Base-by-base conservation (phyloP, 2,888 invertebrate species). In the Halocaridina rubra region DNA sequence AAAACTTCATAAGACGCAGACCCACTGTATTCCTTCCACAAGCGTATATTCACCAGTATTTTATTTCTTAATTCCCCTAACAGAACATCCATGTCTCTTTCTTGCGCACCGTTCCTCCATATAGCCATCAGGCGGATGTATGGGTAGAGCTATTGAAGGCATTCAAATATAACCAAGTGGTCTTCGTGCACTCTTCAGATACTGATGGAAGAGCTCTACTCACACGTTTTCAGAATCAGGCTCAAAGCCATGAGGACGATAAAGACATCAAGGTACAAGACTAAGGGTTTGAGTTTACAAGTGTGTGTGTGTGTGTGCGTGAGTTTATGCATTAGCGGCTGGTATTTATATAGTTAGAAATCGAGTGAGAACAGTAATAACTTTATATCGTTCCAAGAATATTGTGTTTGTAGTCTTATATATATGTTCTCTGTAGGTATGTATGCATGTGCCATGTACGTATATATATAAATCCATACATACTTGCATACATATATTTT, bases 61-160 rank as follows among this genome's bases (percentile, higher is more conserved):
- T 69, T 30, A 8, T 10, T 1, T 27, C 29, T 39, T 39, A 2
- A 1, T 8, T 10, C 67, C 74, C 85, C 27, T 91, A 92, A 19
- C 91, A 96, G 95, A 98, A 98, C 91, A 97, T 99, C 89, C 99
- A 99, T 91, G 97, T 98, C 74, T 98, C 98, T 1, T 99, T 99
- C 91, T 92, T 99, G 89, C 93, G 99, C 78, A 99, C 98, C 0
- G 98, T 99, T 5, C 98, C 99, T 2, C 98, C 99, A 0, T 98
- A 97, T 91, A 98, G 97, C n/a, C 98, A 99, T 91, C 99, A 99
- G 92, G 98, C 98, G 0, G 97, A 97, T 90, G 98, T 98, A 4
- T 99, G 99, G 98, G 96, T 98, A 3, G 97, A 98, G 91, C 93
- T 99, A 89, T 92, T 99, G 87, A 95, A 95, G 90, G 95, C 97